Conservation (phyloP, 2,113 vertebrate genomes). For the Chaetorhynchus papuensis region DNA sequence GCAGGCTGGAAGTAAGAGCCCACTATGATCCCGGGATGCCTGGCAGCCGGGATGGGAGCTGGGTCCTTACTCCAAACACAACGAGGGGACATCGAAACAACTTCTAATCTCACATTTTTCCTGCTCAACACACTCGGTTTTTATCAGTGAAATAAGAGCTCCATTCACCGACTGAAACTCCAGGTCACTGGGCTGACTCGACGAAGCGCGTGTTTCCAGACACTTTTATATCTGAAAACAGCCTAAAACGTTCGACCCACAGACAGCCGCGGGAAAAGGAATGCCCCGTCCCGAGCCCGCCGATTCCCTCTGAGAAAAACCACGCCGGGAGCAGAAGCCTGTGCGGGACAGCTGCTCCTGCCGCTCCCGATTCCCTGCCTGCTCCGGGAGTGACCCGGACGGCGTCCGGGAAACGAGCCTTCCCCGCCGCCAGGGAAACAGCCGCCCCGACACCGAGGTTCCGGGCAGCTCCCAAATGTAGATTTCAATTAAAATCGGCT, state of each 20-base stretch:
- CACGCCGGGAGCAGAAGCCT: rapidly evolving
- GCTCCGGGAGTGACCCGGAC: not conserved
- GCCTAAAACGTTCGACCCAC: not conserved
- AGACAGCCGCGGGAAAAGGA: not conserved
- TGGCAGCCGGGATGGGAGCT: rapidly evolving
- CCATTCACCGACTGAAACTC: rapidly evolving
- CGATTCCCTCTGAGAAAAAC: rapidly evolving
- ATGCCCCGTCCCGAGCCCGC: too few relatives aligned
- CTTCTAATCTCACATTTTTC: rapidly evolving
- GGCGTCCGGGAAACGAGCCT: not conserved
- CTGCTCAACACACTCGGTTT: not conserved
- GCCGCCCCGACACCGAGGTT: not conserved
- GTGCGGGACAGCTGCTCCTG: rapidly evolving
- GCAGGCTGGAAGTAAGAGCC: not conserved
- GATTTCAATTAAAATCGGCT: not conserved
- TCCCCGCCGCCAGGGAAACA: not conserved
- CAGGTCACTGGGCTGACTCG: not conserved
- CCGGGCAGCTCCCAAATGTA: not conserved
- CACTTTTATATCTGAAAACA: not conserved
- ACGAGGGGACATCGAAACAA: rapidly evolving
- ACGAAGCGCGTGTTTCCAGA: not conserved
- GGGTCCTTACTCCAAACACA: not conserved
- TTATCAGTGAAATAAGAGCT: rapidly evolving
- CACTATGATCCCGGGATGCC: rapidly evolving
- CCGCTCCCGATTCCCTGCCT: rapidly evolving